Conservation (phyloP, 2,888 invertebrate genomes). For the Taphrorychus bicolor region DNA sequence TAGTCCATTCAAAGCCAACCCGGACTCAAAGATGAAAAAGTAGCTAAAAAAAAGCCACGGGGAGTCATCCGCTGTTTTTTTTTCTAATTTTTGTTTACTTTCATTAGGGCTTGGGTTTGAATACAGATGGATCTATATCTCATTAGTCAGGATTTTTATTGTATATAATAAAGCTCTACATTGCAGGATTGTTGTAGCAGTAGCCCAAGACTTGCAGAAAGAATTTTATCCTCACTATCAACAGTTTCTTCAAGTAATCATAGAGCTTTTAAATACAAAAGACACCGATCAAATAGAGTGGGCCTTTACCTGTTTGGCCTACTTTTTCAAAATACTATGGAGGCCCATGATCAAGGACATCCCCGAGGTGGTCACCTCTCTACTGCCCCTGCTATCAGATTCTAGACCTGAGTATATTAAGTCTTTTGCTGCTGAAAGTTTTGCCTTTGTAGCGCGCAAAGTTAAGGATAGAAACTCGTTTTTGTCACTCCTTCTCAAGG, state of each 20-base stretch:
- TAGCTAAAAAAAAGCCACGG: too few species aligned
- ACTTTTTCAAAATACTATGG: constrained; percentile 89
- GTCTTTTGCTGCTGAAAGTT: constrained; percentile 95
- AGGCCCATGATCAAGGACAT: constrained; percentile 83
- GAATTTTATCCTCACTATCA: constrained; percentile 91
- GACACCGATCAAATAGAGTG: constrained; percentile 87
- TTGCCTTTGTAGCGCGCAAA: constrained; percentile 92
- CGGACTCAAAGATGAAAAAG: too few species aligned
- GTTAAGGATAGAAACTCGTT: constrained; percentile 81
- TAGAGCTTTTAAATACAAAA: constrained; percentile 74
- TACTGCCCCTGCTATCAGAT: constrained; percentile 79
- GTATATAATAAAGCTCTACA: too few species aligned
- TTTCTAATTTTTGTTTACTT: too few species aligned
- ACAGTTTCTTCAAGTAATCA: constrained; percentile 74
- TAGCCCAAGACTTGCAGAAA: constrained; percentile 85
- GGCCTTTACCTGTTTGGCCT: constrained; percentile 85
- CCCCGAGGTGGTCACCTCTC: constrained; percentile 71
- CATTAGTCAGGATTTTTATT: constrained; percentile 9
- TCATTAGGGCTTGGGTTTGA: background rate
- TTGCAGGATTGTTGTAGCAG: constrained; percentile 80
- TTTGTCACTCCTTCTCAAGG: constrained; percentile 71
- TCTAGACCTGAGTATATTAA: constrained; percentile 84
- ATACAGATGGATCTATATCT: too few species aligned
- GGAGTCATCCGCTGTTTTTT: too few species aligned
- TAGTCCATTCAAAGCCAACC: constrained; percentile 11